Percentiles rank a stretch among this genome's conserved stretches.
These are phyloP conservation scores for Ischnura elegans DNA, from an alignment of 2,888 invertebrate species.

Conservation along the genomic window DNA sequence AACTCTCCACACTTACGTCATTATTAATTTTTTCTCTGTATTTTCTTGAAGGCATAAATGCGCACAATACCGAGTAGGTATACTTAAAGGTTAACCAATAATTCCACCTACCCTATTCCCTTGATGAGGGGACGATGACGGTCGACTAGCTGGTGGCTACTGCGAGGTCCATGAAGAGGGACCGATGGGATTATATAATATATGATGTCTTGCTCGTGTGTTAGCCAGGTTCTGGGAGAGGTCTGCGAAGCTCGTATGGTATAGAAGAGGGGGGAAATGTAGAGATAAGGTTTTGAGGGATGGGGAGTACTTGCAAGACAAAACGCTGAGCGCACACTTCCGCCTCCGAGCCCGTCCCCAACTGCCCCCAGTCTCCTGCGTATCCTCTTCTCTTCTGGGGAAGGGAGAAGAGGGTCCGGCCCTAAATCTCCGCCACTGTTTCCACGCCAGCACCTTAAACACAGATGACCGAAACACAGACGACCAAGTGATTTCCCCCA, in stretches of 20 bases:
- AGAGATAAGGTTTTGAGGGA: conserved; percentile 57
- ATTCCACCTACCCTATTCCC: neutral
- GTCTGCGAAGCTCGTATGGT: neutral
- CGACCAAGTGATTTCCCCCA: neutral
- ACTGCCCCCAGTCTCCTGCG: neutral
- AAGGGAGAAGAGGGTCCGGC: neutral
- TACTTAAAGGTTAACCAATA: neutral
- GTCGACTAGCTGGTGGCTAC: neutral
- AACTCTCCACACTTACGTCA: no score
- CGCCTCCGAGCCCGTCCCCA: neutral
- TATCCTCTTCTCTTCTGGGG: neutral
- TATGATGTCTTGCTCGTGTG: neutral
- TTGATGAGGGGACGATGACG: neutral
- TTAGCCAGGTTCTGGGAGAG: conserved; percentile 19
- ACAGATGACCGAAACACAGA: conserved; percentile 35
- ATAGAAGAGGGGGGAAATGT: neutral
- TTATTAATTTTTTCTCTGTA: no score
- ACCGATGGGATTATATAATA: neutral
- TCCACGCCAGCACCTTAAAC: conserved; percentile 54
- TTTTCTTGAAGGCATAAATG: no score
- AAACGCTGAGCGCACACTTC: conserved; percentile 51
- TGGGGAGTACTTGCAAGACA: conserved; percentile 56
- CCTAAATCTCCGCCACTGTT: conserved; percentile 53
- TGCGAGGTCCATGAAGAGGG: neutral
- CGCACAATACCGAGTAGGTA: no score